These are phyloP conservation scores for Theristicus caerulescens DNA, from an alignment of 2,113 vertebrate species.

Conservation along the genomic window DNA sequence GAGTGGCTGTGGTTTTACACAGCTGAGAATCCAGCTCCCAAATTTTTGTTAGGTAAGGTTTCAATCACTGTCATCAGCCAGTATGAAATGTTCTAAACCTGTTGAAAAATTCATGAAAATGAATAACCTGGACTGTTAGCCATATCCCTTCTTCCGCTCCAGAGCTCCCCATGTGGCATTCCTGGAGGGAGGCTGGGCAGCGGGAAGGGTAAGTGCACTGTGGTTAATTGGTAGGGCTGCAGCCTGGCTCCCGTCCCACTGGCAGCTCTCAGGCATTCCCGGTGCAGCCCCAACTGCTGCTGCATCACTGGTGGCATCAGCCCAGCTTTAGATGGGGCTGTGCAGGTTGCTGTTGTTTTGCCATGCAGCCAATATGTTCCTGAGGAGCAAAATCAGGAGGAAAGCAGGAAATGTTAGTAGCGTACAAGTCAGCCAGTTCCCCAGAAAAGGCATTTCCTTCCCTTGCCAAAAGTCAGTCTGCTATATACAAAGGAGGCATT, in stretches of 20 bases:
- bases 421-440: neutral
- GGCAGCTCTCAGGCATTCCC: neutral
- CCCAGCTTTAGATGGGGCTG: slow-evolving; percentile 11
- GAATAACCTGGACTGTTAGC: neutral
- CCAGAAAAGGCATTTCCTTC: slow-evolving; percentile 18
- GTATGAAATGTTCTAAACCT: neutral
- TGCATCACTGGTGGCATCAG: slow-evolving; percentile 40
- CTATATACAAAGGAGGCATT: slow-evolving; percentile 57
- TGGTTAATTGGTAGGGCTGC: neutral
- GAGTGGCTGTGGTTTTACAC: neutral
- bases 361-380: neutral
- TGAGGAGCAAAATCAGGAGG: neutral
- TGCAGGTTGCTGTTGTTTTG: neutral
- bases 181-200: neutral
- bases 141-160: neutral
- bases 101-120: neutral
- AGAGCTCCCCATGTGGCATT: neutral
- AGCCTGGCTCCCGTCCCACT: neutral
- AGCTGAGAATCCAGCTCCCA: neutral
- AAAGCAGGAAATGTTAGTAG: slow-evolving; percentile 6
- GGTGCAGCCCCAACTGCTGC: neutral
- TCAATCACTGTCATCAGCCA: neutral
- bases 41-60: neutral
- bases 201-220: accelerated
- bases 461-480: slow-evolving; percentile 42